Base-by-base conservation (phyloP, 2,888 invertebrate genomes). In the Resseliella maxima region DNA sequence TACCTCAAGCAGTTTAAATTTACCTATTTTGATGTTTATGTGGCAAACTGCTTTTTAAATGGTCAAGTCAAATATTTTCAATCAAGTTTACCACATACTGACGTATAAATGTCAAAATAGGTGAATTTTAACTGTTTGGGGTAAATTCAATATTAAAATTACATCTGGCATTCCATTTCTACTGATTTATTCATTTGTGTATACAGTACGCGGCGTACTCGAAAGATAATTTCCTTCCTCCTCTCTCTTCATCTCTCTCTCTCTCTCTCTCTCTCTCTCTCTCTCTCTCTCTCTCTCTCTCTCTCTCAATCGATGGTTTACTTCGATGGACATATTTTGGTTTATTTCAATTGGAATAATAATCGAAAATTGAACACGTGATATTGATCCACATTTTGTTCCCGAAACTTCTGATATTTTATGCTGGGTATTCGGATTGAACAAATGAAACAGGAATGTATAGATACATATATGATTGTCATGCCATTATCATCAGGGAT, bases 291-390 rank as follows among this genome's bases (percentile, higher is more conserved):
- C 59, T 2, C 59, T 59, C 24, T 24, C 46, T 50, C 46, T 50
- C 18, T 50, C 46, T 18, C 6, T 41, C 41, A 5, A 50, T 50
- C 12, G 46, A 3, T 24, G 59, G 59, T 6, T 24, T 24, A n/a
- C 24, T 59, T 59, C 59, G 24, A 59, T 59, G n/a, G 59, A 24
- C 3, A 6, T 35, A 31, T n/a, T n/a, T 24, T 24, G 59, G 59
- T 6, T 24, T 24, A n/a, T 59, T 59, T 59, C 59, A 59, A 59
- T 59, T 59, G 59, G 59, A 27, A 6, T 35, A 31, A 31, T 59
- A n/a, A n/a, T 59, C 72, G 72, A 72, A 72, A 72, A 72, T 72
- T 72, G 72, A 72, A 83, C 83, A 83, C 83, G 83, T 38, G 83
- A 83, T 83, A 38, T 8, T 12, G 24, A 83, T 83, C 38, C 38